Percentiles rank a stretch among this genome's conserved stretches.
These are phyloP conservation scores for Ptychodera flava DNA, from an alignment of 35 echinoderm and acorn worm species.

Conservation along the genomic window DNA sequence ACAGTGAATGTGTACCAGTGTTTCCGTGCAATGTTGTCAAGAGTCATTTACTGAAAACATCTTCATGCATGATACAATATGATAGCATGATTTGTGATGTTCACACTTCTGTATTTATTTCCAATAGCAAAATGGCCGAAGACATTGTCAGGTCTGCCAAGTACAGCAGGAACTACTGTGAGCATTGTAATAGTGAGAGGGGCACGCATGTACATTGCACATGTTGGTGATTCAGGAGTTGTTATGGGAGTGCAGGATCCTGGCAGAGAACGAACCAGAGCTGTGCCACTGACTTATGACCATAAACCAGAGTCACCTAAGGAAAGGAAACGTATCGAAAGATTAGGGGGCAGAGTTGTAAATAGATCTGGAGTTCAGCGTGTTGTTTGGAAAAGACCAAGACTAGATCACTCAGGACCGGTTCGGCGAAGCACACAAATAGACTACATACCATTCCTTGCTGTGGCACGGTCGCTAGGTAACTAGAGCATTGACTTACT, in stretches of 20 bases:
- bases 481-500: too few species aligned
- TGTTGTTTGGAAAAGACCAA: slow-evolving; percentile 87
- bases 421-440: slow-evolving; percentile 69
- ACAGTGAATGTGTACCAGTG: too few species aligned
- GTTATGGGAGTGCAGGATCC: slow-evolving; percentile 39
- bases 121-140: slow-evolving; percentile 55
- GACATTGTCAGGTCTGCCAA: slow-evolving; percentile 73
- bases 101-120: slow-evolving; percentile 1
- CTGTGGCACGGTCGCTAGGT: slow-evolving; percentile 92
- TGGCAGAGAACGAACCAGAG: slow-evolving; percentile 28
- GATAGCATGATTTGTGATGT: too few species aligned
- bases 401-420: slow-evolving; percentile 65
- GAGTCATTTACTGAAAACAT: too few species aligned
- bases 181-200: slow-evolving; percentile 84
- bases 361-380: slow-evolving; percentile 76
- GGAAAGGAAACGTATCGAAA: slow-evolving; percentile 71
- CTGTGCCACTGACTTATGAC: slow-evolving; percentile 59
- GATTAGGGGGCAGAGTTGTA: slow-evolving; percentile 59
- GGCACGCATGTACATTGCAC: slow-evolving; percentile 80
- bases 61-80: too few species aligned
- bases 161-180: slow-evolving; percentile 86
- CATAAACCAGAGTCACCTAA: slow-evolving; percentile 66
- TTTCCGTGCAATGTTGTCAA: too few species aligned
- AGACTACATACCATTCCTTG: slow-evolving; percentile 85
- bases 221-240: slow-evolving; percentile 85